Conservation (phyloP, 2,888 invertebrate species). For the Pocota personata region DNA sequence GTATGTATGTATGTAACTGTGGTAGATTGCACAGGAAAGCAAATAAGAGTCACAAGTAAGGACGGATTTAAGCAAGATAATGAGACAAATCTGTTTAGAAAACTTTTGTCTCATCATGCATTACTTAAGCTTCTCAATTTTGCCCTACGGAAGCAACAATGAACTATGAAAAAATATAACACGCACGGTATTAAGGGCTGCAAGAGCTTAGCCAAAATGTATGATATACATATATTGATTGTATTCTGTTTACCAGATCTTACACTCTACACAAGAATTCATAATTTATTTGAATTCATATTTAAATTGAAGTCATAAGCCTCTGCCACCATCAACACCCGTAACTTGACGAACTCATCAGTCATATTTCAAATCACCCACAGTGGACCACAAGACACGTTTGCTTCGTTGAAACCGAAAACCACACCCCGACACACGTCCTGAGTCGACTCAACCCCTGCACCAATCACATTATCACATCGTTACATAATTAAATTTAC, state of each 20-base stretch:
- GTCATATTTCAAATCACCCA: conserved; percentile 45
- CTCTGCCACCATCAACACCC: conserved; percentile 18
- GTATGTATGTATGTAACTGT: too few relatives aligned
- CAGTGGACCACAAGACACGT: conserved; percentile 39
- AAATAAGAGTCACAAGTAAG: too few relatives aligned
- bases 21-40: too few relatives aligned
- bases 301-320: conserved; percentile 28
- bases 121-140: too few relatives aligned
- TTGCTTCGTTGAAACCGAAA: conserved; percentile 35
- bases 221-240: neutral
- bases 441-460: conserved; percentile 15
- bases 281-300: conserved; percentile 8
- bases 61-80: too few relatives aligned
- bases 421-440: conserved; percentile 69
- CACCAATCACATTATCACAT: conserved; percentile 72
- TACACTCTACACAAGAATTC: neutral
- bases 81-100: too few relatives aligned
- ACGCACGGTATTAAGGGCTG: too few relatives aligned
- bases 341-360: conserved; percentile 51
- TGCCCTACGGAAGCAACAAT: too few relatives aligned
- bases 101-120: too few relatives aligned
- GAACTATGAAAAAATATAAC: too few relatives aligned
- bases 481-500: conserved; percentile 82
- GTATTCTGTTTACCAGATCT: neutral
- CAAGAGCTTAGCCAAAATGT: too few relatives aligned